Evolutionary conservation across 2,888 invertebrate species (phyloP).

Genomic region (Beris morrisii): DNA sequence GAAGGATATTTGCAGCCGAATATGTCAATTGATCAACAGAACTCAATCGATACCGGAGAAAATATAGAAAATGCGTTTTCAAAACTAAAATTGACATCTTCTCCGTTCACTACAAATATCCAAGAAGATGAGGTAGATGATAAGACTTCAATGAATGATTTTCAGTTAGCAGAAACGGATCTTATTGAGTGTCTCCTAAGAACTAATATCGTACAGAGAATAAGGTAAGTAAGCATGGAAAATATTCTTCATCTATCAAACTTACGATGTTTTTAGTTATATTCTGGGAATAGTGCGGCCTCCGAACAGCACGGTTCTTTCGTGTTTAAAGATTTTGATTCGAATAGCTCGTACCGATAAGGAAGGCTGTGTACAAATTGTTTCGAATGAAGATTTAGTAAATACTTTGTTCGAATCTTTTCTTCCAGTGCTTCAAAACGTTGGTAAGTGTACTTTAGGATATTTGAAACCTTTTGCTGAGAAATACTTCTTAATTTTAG

Average conservation of each 20-base stretch:
- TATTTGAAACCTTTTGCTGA: slow-evolving; percentile 36
- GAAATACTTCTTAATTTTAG: slow-evolving; percentile 46
- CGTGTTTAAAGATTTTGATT: slow-evolving; percentile 76
- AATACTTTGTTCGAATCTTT: slow-evolving; percentile 63
- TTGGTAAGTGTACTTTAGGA: slow-evolving; percentile 41
- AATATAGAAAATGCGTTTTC: slow-evolving; percentile 61
- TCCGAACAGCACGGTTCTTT: slow-evolving; percentile 70
- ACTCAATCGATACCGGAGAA: slow-evolving; percentile 52
- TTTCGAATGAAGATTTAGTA: slow-evolving; percentile 67
- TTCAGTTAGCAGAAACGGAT: slow-evolving; percentile 82
- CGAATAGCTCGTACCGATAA: slow-evolving; percentile 77
- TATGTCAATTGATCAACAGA: slow-evolving; percentile 56
- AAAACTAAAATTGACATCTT: slow-evolving; percentile 48
- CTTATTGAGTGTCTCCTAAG: slow-evolving; percentile 72
- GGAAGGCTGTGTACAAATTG: slow-evolving; percentile 65
- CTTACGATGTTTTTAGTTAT: slow-evolving; percentile 63
- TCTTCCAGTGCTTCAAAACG: slow-evolving; percentile 45
- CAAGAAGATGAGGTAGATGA: slow-evolving; percentile 51
- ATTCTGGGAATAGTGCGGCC: slow-evolving; percentile 72
- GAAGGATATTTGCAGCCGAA: slow-evolving; percentile 67
- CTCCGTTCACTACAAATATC: slow-evolving; percentile 48
- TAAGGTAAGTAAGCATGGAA: slow-evolving; percentile 57
- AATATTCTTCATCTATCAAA: slow-evolving; percentile 32
- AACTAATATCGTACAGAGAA: slow-evolving; percentile 75
- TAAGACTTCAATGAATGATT: slow-evolving; percentile 76